Evolutionary conservation across 2,113 vertebrate genomes (phyloP), one percentile per base, ranked within the genome.

Genomic region (Salvator merianae): DNA sequence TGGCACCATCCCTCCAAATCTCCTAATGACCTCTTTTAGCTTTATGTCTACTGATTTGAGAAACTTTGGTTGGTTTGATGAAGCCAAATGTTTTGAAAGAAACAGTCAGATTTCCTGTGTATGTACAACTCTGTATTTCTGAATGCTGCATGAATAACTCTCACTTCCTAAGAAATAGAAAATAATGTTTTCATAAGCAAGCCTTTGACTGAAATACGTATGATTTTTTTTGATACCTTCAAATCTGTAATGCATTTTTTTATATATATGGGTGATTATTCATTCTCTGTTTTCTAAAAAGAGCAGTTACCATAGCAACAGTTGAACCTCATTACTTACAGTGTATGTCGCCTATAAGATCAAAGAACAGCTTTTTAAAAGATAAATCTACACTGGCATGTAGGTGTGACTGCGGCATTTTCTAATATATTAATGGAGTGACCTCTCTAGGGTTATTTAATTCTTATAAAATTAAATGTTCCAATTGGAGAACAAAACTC

Each of bases 221-320:
- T 36, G 73, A 86, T 80, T 20, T 66, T 86, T 77, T 36, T 0
- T 77, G 75, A 87, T 78, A 72, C 89, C 68, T 75, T 75, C 32
- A 40, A 88, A 40, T 38, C 30, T 38, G 12, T 73, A 79, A 71
- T 53, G 90, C 85, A 91, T 89, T 81, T 36, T 73, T 81, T 80
- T 78, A 77, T 76, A 87, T 94, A 90, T 83, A 82, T 79, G 90
- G 88, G 79, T 89, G 92, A 89, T 84, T 77, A 86, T 84, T 90
- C 82, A 88, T 82, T 86, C 87, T 84, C 83, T 86, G 62, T 89
- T 85, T 88, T 86, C 82, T 28, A 84, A 79, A 82, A 85, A 81
- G 81, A 91, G 71, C 43, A 50, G 90, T 93, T 91, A 82, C 93
- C 92, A 88, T 94, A 92, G 93, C 91, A 94, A 94, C 92, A 59